Base-by-base conservation (phyloP, 2,113 vertebrate genomes). In the Pleuronectes platessa region DNA sequence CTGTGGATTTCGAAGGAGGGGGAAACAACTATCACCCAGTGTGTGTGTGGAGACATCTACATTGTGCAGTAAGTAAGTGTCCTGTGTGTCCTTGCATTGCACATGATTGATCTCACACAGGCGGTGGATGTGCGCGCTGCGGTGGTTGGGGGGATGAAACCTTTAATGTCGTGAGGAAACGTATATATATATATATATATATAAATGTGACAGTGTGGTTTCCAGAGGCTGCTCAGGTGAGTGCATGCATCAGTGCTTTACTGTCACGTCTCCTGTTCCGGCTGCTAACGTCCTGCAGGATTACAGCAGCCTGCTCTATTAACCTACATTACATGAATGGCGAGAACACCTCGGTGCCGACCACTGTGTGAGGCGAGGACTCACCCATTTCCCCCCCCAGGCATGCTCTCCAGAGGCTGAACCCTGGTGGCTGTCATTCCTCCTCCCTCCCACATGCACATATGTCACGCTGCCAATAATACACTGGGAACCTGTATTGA, bases 231-330 rank as follows among this genome's bases (percentile, higher is more conserved):
- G 65, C 23, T 54, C 81, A 90, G 78, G 87, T 92, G 86, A 87
- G 87, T 78, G 24, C 61, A 51, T 9, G 47, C 17, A 14, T 67
- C 66, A 40, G 60, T 79, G 74, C 67, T 40, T 83, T 74, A 27
- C 79, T 80, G 86, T 74, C 77, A 82, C 84, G 84, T 79, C 68
- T 76, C 37, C 81, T 64, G 79, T 24, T 3, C 69, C 40, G 78
- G 23, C 72, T 85, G 68, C 26, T 76, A 54, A 63, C 72, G 68
- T 82, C 69, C 26, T 27, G 82, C 47, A 61, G 84, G 83, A 90
- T 93, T 90, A 85, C 82, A 72, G 66, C 85, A 80, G 76, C 67
- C 80, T 89, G 87, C 88, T 91, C 88, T 51, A 77, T 86, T 92
- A 92, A 92, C 86, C 89, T 79, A 89, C 85, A 90, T 93, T 81